A percentile compares a stretch with the other conserved stretches of the same genome.
phyloP scores from a whole-genome alignment of 2,888 invertebrate species.

The Pollenia labialis region DNA sequence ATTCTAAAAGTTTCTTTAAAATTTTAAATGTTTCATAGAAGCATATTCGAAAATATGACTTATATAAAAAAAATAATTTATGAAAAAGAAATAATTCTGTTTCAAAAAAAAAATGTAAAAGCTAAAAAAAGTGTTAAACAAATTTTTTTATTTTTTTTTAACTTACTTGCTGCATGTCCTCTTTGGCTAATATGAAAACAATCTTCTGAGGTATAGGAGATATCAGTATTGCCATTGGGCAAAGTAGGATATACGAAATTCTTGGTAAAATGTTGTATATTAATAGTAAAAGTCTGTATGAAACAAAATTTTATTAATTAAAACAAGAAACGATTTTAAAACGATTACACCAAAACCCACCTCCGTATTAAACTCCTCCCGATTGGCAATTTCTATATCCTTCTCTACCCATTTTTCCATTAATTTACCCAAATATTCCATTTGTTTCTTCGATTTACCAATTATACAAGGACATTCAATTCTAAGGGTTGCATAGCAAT shows the following conservation, averaged over 20 bases:
- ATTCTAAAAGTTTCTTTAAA: no score
- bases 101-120: no score
- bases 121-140: no score
- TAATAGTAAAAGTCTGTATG: conserved; percentile 86
- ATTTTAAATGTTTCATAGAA: no score
- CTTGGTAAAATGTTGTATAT: conserved; percentile 85
- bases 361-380: conserved; percentile 82
- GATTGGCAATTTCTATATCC: conserved; percentile 85
- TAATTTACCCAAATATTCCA: conserved; percentile 83
- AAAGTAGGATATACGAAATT: conserved; percentile 83
- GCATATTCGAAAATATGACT: no score
- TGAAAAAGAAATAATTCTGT: no score
- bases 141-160: neutral
- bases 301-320: conserved; percentile 11
- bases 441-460: conserved; percentile 80
- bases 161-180: conserved; percentile 85
- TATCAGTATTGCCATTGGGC: conserved; percentile 84
- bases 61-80: no score
- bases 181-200: conserved; percentile 88
- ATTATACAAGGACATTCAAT: conserved; percentile 87
- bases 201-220: conserved; percentile 85
- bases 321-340: neutral
- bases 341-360: conserved; percentile 71
- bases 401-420: conserved; percentile 85
- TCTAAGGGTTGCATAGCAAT: conserved; percentile 84